These are phyloP conservation scores for Zaprionus capensis DNA, from an alignment of 1,140 invertebrate species.

Conservation along the genomic window DNA sequence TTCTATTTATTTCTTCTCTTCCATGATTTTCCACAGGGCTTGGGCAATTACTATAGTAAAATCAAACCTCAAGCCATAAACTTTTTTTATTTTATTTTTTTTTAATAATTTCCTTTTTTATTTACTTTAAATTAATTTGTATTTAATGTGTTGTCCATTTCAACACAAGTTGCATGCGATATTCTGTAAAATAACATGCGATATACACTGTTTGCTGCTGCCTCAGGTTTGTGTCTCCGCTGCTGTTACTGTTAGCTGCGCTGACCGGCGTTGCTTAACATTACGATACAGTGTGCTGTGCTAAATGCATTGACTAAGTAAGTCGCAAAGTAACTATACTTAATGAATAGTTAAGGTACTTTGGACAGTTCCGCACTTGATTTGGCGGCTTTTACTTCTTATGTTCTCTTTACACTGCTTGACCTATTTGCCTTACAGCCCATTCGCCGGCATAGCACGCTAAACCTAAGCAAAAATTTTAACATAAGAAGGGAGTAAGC, in stretches of 20 bases:
- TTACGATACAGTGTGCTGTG: neutral
- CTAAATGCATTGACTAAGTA: neutral
- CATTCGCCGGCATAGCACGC: neutral
- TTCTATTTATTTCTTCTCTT: too few relatives aligned
- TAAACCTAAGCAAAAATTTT: neutral
- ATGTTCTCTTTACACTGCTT: neutral
- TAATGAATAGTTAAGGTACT: neutral
- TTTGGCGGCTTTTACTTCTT: neutral
- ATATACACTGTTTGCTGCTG: neutral
- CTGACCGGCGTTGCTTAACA: neutral
- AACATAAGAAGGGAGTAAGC: neutral
- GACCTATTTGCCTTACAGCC: too few relatives aligned
- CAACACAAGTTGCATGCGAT: neutral
- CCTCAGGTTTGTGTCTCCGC: neutral
- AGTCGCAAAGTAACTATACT: neutral
- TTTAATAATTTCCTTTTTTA: neutral
- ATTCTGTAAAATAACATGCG: neutral
- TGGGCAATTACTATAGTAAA: too few relatives aligned
- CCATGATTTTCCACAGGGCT: too few relatives aligned
- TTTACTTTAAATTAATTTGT: neutral
- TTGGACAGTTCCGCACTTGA: neutral
- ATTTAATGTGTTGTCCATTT: neutral
- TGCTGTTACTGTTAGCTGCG: neutral
- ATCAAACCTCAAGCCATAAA: too few relatives aligned
- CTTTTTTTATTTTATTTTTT: too few relatives aligned